A percentile compares a stretch with the other conserved stretches of the same genome.
Evolutionary conservation across 2,888 invertebrate species (phyloP).

Genomic region (Steinernema carpocapsae): DNA sequence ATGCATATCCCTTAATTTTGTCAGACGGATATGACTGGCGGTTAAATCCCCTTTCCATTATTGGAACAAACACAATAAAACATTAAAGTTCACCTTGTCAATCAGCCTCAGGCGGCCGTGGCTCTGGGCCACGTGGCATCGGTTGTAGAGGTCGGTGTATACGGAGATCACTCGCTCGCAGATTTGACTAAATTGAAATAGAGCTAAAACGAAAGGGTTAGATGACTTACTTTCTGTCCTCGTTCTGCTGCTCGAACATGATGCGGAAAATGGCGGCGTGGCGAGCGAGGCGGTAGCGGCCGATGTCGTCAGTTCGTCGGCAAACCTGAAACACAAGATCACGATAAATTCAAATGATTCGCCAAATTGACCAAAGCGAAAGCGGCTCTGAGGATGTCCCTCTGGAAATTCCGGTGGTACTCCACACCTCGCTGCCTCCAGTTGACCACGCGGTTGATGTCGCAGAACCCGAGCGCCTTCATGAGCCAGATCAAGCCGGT

Average conservation of each 20-base stretch:
- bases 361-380: constrained; percentile 56
- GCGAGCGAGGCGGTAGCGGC: constrained; percentile 46
- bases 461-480: constrained; percentile 56
- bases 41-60: too few relatives aligned
- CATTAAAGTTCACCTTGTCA: constrained; percentile 18
- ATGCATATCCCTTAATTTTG: too few relatives aligned
- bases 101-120: constrained; percentile 8
- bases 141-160: constrained; percentile 59
- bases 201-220: too few relatives aligned
- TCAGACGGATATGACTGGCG: too few relatives aligned
- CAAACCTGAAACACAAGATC: constrained; percentile 40
- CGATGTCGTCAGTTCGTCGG: constrained; percentile 53
- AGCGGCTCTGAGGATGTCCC: constrained; percentile 58
- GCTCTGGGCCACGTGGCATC: constrained; percentile 64
- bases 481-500: constrained; percentile 54
- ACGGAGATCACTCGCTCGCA: constrained; percentile 55
- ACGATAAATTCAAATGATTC: neutral
- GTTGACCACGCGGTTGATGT: constrained; percentile 54
- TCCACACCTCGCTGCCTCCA: constrained; percentile 46
- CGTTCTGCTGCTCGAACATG: constrained; percentile 49
- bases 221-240: constrained; percentile 52
- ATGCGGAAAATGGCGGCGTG: constrained; percentile 54
- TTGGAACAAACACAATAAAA: too few relatives aligned
- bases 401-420: constrained; percentile 58
- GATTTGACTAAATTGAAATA: constrained; percentile 48